Evolutionary conservation across 2,113 vertebrate species (phyloP).

Genomic region (Catharus bicknelli): DNA sequence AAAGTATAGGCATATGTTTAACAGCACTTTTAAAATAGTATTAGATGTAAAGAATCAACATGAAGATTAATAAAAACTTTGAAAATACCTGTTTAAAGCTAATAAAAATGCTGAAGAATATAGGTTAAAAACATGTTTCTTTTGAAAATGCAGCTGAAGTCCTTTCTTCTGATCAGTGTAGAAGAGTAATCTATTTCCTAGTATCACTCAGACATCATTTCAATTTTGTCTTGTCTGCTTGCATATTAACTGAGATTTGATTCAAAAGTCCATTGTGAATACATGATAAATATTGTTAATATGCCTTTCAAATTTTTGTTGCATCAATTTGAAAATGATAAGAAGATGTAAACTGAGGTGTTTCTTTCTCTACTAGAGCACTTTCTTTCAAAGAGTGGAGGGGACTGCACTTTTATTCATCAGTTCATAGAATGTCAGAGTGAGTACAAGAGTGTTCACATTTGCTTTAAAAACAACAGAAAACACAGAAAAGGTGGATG

Average conservation of each 20-base stretch:
- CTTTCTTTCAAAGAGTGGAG: conserved; percentile 96
- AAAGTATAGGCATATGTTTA: not conserved
- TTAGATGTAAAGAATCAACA: not conserved
- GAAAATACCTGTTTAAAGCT: not conserved
- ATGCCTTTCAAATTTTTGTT: conserved; percentile 58
- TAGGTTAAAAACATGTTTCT: not conserved
- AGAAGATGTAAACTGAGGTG: conserved; percentile 71
- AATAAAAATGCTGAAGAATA: not conserved
- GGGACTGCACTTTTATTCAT: conserved; percentile 93
- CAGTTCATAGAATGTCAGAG: conserved; percentile 95
- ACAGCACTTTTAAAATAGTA: not conserved
- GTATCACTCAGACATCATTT: not conserved
- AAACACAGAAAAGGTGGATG: not conserved
- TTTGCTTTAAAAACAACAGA: conserved; percentile 60
- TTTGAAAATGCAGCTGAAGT: conserved; percentile 1
- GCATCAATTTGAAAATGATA: conserved; percentile 73
- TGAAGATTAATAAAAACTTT: not conserved
- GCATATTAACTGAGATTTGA: conserved; percentile 13
- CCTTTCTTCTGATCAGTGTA: not conserved
- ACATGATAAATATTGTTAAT: conserved; percentile 33
- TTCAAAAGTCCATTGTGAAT: not conserved
- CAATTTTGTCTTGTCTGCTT: conserved; percentile 19
- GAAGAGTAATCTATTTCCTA: not conserved
- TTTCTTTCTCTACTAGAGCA: conserved; percentile 94
- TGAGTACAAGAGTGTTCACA: conserved; percentile 89